Conservation (phyloP, 2,888 invertebrate genomes). For the Horisme vitalbata region DNA sequence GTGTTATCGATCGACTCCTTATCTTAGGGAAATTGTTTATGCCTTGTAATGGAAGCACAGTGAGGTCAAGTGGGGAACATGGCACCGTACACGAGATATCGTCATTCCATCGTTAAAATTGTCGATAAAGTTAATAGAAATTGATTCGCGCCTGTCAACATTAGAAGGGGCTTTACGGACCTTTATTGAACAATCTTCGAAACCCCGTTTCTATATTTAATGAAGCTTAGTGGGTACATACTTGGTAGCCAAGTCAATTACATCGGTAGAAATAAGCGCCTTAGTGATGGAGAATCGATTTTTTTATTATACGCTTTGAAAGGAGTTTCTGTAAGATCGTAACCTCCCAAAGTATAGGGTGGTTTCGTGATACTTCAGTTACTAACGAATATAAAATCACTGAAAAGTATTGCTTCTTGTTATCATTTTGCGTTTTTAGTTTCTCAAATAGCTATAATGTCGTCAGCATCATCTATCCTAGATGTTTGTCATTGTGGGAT, state of each 20-base stretch:
- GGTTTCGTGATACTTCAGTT: too few relatives aligned
- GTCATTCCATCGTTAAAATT: not conserved
- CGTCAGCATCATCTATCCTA: too few relatives aligned
- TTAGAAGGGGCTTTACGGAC: constrained; percentile 32
- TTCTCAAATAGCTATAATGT: too few relatives aligned
- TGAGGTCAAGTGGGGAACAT: constrained; percentile 20
- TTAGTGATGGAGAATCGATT: constrained; percentile 16
- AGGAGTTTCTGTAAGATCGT: too few relatives aligned
- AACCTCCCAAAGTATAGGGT: too few relatives aligned
- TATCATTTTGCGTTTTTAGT: too few relatives aligned
- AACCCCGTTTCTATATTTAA: constrained; percentile 20
- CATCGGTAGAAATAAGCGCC: constrained; percentile 5
- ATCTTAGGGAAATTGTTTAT: constrained; percentile 58
- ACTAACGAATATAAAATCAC: too few relatives aligned
- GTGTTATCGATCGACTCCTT: constrained; percentile 62
- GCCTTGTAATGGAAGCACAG: constrained; percentile 35
- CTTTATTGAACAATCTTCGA: constrained; percentile 61
- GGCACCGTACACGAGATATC: not conserved
- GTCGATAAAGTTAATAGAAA: not conserved
- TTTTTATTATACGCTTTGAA: constrained; percentile 2
- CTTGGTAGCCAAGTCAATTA: constrained; percentile 18
- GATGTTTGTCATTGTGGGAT: too few relatives aligned
- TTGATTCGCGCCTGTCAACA: constrained; percentile 47
- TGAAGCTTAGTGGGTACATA: constrained; percentile 22
- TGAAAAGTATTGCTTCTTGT: too few relatives aligned